A percentile compares a stretch with the other conserved stretches of the same genome.
phyloP scores from a whole-genome alignment of 2,797 vertebrate species.

The Pangasius djambal region DNA sequence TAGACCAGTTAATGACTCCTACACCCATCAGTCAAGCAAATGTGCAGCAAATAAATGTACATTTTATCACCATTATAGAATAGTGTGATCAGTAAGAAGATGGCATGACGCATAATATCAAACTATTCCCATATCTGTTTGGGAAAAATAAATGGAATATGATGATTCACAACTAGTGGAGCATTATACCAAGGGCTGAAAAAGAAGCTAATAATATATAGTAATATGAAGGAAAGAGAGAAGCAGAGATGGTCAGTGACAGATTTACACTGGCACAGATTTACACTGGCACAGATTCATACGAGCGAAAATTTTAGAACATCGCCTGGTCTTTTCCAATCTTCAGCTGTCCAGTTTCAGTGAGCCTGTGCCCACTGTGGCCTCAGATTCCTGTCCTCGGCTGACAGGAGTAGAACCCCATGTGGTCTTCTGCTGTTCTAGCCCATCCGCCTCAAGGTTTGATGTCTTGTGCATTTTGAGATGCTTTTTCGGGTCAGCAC shows the following conservation, averaged over 20 bases:
- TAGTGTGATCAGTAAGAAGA: not conserved
- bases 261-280: conserved; percentile 1
- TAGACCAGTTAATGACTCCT: not conserved
- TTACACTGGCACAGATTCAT: not conserved
- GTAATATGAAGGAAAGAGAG: not conserved
- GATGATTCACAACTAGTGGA: not conserved
- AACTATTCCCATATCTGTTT: not conserved
- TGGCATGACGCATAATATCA: not conserved
- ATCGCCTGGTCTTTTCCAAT: not conserved
- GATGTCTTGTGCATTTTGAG: not conserved
- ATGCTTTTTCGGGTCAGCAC: not conserved
- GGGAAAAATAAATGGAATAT: not conserved
- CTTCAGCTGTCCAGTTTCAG: not conserved
- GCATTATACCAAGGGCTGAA: not conserved
- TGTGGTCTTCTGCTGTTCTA: not conserved
- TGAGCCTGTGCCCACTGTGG: not conserved
- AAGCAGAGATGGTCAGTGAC: not conserved
- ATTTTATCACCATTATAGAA: not conserved
- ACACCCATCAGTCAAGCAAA: not conserved
- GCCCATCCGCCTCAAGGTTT: not conserved
- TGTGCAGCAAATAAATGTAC: conserved; percentile 13
- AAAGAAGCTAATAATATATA: not conserved
- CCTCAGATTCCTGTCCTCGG: not conserved
- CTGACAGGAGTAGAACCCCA: not conserved
- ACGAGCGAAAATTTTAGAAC: not conserved